phyloP scores from a whole-genome alignment of 1,140 invertebrate species.

The Tribolium castaneum region DNA sequence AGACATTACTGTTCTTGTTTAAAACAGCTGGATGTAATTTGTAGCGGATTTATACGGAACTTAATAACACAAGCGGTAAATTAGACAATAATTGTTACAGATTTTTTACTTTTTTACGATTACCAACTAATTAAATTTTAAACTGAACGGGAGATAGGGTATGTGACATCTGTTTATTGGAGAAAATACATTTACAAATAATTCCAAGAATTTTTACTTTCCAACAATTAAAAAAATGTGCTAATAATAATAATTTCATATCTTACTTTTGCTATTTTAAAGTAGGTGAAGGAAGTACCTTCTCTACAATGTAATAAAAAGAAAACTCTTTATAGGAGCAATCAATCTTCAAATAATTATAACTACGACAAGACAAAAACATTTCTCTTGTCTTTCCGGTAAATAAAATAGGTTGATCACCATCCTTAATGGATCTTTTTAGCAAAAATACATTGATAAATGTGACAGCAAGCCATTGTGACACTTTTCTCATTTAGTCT shows the following conservation, averaged over 20 bases:
- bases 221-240: neutral
- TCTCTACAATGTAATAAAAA: neutral
- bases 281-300: neutral
- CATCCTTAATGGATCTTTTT: neutral
- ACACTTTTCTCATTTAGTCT: neutral
- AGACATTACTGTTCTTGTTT: neutral
- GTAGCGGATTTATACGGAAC: neutral
- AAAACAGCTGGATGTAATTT: neutral
- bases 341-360: neutral
- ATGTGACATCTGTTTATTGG: neutral
- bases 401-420: neutral
- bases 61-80: neutral
- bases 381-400: neutral
- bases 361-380: neutral
- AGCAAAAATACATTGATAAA: slow-evolving; percentile 1
- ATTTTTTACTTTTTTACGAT: neutral
- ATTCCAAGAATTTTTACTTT: neutral
- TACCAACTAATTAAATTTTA: neutral
- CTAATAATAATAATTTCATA: slow-evolving; percentile 2
- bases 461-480: neutral
- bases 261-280: neutral
- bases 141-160: neutral
- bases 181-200: neutral
- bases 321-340: neutral
- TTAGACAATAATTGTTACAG: neutral